Evolutionary conservation across 2,888 invertebrate species (phyloP).

Genomic region (Antheraea assamensis): DNA sequence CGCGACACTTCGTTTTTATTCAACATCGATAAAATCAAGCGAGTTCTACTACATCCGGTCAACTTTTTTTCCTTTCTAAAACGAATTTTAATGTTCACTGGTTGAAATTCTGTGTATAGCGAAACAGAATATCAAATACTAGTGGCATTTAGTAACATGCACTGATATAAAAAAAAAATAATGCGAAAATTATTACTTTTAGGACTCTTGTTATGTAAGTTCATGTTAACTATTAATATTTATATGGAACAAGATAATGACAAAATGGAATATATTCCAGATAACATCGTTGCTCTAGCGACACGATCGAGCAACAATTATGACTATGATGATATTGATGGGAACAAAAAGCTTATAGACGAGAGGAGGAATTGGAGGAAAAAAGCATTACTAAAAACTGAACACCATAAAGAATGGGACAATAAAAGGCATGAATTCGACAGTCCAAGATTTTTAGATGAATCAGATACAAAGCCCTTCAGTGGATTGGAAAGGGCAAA

Average conservation of each 20-base stretch:
- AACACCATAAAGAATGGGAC: slow-evolving; percentile 61
- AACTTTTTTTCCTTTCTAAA: slow-evolving; percentile 43
- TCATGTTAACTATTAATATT: slow-evolving; percentile 20
- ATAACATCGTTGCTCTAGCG: slow-evolving; percentile 59
- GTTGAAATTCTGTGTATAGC: slow-evolving; percentile 47
- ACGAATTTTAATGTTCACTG: slow-evolving; percentile 42
- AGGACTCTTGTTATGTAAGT: slow-evolving; percentile 72
- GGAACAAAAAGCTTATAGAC: slow-evolving; percentile 56
- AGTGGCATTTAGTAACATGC: slow-evolving; percentile 36
- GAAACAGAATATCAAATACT: slow-evolving; percentile 44
- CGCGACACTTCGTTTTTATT: slow-evolving; percentile 35
- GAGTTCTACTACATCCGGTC: slow-evolving; percentile 52
- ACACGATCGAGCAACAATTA: slow-evolving; percentile 50
- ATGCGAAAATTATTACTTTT: slow-evolving; percentile 69
- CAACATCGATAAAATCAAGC: slow-evolving; percentile 43
- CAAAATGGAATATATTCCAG: slow-evolving; percentile 49
- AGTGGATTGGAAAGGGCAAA: slow-evolving; percentile 46
- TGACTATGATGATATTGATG: slow-evolving; percentile 67
- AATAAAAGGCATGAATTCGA: slow-evolving; percentile 57
- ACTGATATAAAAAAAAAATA: slow-evolving; percentile 32
- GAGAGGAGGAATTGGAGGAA: slow-evolving; percentile 71
- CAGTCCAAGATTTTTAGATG: slow-evolving; percentile 54
- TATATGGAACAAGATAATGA: slow-evolving; percentile 29
- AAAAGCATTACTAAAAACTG: slow-evolving; percentile 57
- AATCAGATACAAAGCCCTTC: slow-evolving; percentile 50